These are phyloP conservation scores for Stenichneumon culpator DNA, from an alignment of 2,888 invertebrate genomes.

Conservation along the genomic window DNA sequence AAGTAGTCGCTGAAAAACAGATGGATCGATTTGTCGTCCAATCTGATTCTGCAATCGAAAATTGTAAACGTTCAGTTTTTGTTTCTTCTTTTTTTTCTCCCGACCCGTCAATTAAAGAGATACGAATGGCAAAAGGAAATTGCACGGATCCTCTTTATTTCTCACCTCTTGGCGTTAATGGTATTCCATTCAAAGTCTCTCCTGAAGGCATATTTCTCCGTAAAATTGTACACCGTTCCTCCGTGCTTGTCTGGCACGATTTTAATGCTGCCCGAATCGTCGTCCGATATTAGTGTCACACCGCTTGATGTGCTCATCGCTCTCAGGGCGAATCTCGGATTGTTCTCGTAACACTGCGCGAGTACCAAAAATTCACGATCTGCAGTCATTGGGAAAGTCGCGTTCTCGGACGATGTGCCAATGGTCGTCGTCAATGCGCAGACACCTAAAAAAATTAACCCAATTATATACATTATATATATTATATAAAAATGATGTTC, in stretches of 20 bases:
- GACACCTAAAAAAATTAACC: slow-evolving; percentile 72
- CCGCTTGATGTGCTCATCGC: slow-evolving; percentile 73
- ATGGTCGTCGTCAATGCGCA: slow-evolving; percentile 77
- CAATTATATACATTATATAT: not conserved
- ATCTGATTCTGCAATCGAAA: slow-evolving; percentile 75
- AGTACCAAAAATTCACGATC: slow-evolving; percentile 78
- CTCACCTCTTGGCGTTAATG: slow-evolving; percentile 80
- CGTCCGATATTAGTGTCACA: slow-evolving; percentile 77
- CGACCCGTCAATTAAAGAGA: not conserved
- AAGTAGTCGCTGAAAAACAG: slow-evolving; percentile 78
- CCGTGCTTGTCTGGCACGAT: slow-evolving; percentile 76
- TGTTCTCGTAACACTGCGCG: slow-evolving; percentile 80
- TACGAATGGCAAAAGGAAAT: slow-evolving; percentile 13
- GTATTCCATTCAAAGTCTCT: slow-evolving; percentile 78
- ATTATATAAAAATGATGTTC: not conserved
- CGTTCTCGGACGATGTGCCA: slow-evolving; percentile 78
- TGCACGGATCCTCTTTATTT: slow-evolving; percentile 6
- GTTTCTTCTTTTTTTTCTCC: not conserved
- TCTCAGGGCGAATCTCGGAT: slow-evolving; percentile 80
- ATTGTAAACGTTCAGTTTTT: slow-evolving; percentile 18
- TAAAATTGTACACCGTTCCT: slow-evolving; percentile 78
- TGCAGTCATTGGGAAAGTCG: slow-evolving; percentile 72
- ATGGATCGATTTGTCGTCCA: slow-evolving; percentile 77
- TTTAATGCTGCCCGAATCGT: slow-evolving; percentile 78
- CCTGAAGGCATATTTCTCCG: slow-evolving; percentile 74